Base-by-base conservation (phyloP, 2,113 vertebrate genomes). In the Ageneiosus marmoratus region DNA sequence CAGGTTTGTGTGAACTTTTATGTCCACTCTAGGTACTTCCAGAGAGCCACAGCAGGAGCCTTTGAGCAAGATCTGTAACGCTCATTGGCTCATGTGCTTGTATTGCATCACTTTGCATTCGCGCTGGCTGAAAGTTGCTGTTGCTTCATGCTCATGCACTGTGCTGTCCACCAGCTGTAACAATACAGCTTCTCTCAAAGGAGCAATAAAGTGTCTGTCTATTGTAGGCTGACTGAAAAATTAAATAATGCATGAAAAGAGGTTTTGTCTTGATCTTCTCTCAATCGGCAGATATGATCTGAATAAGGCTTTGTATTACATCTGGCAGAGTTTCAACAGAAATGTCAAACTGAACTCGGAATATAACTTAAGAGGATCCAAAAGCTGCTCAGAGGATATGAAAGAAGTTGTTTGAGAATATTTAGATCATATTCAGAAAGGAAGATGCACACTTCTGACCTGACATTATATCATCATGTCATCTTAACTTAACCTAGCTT, bases 231-330 rank as follows among this genome's bases (percentile, higher is more conserved):
- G 48, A 74, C 5, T 27, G 27, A 50, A 48, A 9, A 72, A 48
- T 41, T 46, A 46, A 72, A 73, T 73, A 27, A 27, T 73, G 27
- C 20, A 32, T 51, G 16, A 32, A 75, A 75, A 75, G 73, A 53
- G 24, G 15, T 32, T 53, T 75, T 75, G 73, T 75, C 18, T 53
- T 32, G 29, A 75, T 53, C 48, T 22, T 53, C 48, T 22, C 29
- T 34, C n/a, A 50, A 18, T 34, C 50, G 32, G 7, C 18, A 75
- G 50, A 75, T 75, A 75, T 34, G 27, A 53, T 75, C 73, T 53
- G 29, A 75, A 53, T 75, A 53, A 53, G 46, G 50, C 73, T 75
- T 75, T 75, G 27, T 75, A 53, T 70, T 9, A 70, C 10, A 12
- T 73, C 44, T 74, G 70, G 70, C 46, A 50, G 13, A 16, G n/a